These are phyloP conservation scores for Phrixothrix hirtus DNA, from an alignment of 2,888 invertebrate genomes.

Conservation along the genomic window DNA sequence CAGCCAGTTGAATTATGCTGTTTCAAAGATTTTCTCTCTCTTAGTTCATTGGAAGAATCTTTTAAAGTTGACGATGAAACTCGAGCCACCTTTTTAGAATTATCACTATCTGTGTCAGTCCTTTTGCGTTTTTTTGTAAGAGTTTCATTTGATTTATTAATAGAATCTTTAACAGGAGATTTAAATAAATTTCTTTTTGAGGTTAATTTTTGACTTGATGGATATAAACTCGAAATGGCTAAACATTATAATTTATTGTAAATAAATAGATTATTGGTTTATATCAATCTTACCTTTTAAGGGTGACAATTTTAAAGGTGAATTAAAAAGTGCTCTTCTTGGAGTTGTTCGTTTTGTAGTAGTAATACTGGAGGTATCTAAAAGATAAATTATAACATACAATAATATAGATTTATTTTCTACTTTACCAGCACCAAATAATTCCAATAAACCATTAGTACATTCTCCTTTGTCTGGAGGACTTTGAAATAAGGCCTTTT, in stretches of 20 bases:
- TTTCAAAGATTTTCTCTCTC: slow-evolving; percentile 1
- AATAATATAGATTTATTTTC: neutral
- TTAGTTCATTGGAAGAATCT: slow-evolving; percentile 38
- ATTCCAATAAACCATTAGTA: slow-evolving; percentile 9
- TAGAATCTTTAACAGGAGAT: slow-evolving; percentile 59
- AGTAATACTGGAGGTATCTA: neutral
- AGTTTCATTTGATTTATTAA: slow-evolving; percentile 31
- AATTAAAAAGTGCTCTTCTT: slow-evolving; percentile 43
- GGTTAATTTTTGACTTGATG: slow-evolving; percentile 50
- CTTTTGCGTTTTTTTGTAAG: slow-evolving; percentile 59
- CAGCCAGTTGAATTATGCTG: slow-evolving; percentile 25
- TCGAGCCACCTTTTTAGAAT: slow-evolving; percentile 59
- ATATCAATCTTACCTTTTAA: slow-evolving; percentile 16
- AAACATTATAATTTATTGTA: slow-evolving; percentile 16
- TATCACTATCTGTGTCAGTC: slow-evolving; percentile 50
- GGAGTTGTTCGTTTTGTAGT: slow-evolving; percentile 47
- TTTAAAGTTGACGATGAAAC: slow-evolving; percentile 65
- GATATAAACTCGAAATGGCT: slow-evolving; percentile 34
- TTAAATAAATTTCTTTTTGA: slow-evolving; percentile 70
- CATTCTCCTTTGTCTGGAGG: slow-evolving; percentile 54
- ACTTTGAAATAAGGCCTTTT: slow-evolving; percentile 75
- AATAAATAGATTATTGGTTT: neutral
- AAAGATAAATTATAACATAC: neutral
- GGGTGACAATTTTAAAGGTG: slow-evolving; percentile 35
- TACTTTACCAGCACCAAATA: slow-evolving; percentile 8